Evolutionary conservation across 2,113 vertebrate species (phyloP), one percentile per base, ranked within the genome.

Genomic region (Seriola aureovittata): DNA sequence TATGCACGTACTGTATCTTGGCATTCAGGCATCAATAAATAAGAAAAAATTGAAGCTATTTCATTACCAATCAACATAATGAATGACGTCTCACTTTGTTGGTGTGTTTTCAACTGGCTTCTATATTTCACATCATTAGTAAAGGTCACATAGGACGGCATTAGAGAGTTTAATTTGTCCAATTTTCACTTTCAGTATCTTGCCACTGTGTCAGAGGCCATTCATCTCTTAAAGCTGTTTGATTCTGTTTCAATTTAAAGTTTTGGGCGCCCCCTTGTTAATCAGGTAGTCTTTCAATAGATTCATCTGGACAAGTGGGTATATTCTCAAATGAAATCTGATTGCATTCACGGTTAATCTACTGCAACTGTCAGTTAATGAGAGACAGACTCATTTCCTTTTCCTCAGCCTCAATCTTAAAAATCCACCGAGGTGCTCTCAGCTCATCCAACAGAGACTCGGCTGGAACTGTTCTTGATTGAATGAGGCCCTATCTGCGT

Each of bases 291-390:
- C 6, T 52, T 72, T 48, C 23, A 71, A 48, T 32, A 44, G 66
- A 88, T 83, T 25, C 44, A 72, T 4, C n/a, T 79, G 48, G 78
- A 84, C 11, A 1, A 50, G 75, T 29, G 36, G 66, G 78, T 73
- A 57, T 46, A 72, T 81, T 66, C 87, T 36, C 48, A 54, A 88
- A 77, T 69, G 59, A 89, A 81, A 91, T 85, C 16, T 69, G 66
- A 91, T 88, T 85, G 88, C 58, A 23, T 86, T 87, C 77, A 44
- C 65, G 85, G 44, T 80, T 85, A 79, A 85, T 89, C 80, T 80
- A 44, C 68, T 85, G 82, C 64, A 83, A 78, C 75, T 72, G 85
- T 82, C 87, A 82, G 11, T 68, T 87, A 90, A 88, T 88, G 74
- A 87, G 71, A 87, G 60, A 78, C 42, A 19, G 46, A 71, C 67